A percentile compares a stretch with the other conserved stretches of the same genome.
Conservation (phyloP, 2,888 invertebrate genomes). For the Sphaerophoria taeniata region DNA sequence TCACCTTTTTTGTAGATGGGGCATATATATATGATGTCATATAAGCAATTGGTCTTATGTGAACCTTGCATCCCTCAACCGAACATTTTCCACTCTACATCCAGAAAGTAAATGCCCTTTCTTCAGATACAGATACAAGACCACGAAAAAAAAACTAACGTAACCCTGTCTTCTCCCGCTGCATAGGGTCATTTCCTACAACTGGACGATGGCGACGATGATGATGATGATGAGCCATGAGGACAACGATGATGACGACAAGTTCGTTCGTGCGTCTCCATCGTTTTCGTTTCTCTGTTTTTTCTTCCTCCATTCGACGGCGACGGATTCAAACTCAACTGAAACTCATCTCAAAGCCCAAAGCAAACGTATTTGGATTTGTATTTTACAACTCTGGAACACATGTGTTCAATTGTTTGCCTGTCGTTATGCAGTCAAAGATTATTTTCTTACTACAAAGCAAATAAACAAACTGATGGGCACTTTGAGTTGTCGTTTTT, state of each 20-base stretch:
- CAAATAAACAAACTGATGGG: constrained; percentile 58
- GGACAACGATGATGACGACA: too few species aligned
- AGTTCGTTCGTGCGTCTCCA: not conserved
- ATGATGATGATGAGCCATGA: constrained; percentile 33
- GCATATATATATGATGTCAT: too few species aligned
- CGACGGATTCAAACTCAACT: not conserved
- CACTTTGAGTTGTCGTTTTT: constrained; percentile 15
- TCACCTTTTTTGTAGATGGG: too few species aligned
- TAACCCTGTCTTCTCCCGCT: constrained; percentile 49
- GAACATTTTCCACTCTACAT: too few species aligned
- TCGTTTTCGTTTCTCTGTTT: too few species aligned
- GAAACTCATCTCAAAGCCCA: not conserved
- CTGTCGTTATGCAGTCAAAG: constrained; percentile 56
- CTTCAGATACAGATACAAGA: not conserved
- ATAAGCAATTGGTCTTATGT: too few species aligned
- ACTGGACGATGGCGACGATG: constrained; percentile 33
- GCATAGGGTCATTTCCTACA: constrained; percentile 63
- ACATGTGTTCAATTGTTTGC: constrained; percentile 72
- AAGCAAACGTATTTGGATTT: constrained; percentile 47
- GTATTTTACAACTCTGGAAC: constrained; percentile 67
- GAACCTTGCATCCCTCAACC: too few species aligned
- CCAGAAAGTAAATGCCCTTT: constrained; percentile 17
- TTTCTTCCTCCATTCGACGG: constrained; percentile 31
- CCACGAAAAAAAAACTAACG: constrained; percentile 13
- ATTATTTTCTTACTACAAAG: constrained; percentile 65